A percentile compares a stretch with the other conserved stretches of the same genome.
phyloP scores from a whole-genome alignment of 2,113 vertebrate genomes.

The Mastomys natalensis region DNA sequence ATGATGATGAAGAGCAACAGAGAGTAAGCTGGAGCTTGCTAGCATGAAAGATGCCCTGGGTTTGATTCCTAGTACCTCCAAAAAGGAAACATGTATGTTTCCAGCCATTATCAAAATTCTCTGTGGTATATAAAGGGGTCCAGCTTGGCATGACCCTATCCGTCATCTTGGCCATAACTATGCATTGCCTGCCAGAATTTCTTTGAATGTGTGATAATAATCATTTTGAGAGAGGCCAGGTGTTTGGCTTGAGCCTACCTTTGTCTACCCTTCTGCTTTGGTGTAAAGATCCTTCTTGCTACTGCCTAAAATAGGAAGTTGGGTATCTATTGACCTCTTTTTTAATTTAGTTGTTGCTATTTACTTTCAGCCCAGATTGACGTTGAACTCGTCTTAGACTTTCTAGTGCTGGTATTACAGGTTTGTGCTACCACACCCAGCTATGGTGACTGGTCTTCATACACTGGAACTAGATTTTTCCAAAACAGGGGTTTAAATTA shows the following conservation, averaged over 20 bases:
- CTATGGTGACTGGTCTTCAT: not conserved
- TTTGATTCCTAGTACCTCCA: not conserved
- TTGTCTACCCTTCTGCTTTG: not conserved
- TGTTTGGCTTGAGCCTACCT: not conserved
- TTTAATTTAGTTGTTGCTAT: not conserved
- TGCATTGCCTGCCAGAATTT: not conserved
- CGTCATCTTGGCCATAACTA: not conserved
- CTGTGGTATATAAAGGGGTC: not conserved
- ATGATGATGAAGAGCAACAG: not conserved
- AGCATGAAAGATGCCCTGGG: not conserved
- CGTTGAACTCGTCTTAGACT: not conserved
- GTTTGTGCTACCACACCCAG: not conserved
- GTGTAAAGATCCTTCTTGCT: not conserved
- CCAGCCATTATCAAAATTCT: not conserved
- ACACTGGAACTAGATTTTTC: not conserved
- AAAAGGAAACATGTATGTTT: not conserved
- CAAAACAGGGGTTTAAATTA: slow-evolving; percentile 3
- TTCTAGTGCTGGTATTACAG: not conserved
- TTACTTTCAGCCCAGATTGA: not conserved
- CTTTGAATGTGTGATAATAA: not conserved
- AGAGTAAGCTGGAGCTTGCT: not conserved
- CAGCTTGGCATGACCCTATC: not conserved
- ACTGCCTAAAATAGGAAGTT: not conserved
- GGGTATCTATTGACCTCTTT: not conserved
- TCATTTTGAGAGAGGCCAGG: not conserved